Conservation (phyloP, 1,140 invertebrate species). For the Sweltsa coloradensis region DNA sequence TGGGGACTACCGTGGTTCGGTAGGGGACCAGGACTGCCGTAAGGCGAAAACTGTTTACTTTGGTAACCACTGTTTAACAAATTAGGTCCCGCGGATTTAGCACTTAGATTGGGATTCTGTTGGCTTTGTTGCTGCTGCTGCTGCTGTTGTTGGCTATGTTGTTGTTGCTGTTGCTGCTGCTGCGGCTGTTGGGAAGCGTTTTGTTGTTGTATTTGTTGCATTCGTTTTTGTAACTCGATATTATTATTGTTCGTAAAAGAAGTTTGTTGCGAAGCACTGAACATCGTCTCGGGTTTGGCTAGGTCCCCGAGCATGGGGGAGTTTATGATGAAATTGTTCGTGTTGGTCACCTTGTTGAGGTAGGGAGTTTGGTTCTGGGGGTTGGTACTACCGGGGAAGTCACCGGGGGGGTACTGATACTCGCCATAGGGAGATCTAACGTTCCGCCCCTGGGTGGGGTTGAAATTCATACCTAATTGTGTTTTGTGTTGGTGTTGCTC, state of each 20-base stretch:
- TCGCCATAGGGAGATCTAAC: conserved; percentile 18
- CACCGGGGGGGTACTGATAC: conserved; percentile 12
- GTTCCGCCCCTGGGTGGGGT: conserved; percentile 19
- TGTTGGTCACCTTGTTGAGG: conserved; percentile 3
- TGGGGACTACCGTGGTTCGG: conserved; percentile 42
- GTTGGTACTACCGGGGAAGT: conserved; percentile 12
- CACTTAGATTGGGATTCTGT: too few species aligned
- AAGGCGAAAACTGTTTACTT: conserved; percentile 53
- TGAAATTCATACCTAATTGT: conserved; percentile 40
- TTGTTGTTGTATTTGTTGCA: too few species aligned
- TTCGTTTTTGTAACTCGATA: too few species aligned
- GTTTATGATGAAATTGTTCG: neutral
- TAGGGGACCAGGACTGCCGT: conserved; percentile 42
- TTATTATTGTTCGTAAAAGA: too few species aligned
- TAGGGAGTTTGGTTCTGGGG: conserved; percentile 11
- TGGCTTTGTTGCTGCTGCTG: conserved; percentile 11
- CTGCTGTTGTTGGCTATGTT: conserved; percentile 10
- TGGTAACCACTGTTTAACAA: conserved; percentile 32
- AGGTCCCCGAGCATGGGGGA: conserved; percentile 2
- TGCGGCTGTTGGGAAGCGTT: conserved; percentile 46
- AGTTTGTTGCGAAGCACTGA: conserved; percentile 9
- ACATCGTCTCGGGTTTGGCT: conserved; percentile 7
- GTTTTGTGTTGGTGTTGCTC: conserved; percentile 88
- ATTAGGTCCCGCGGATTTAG: conserved; percentile 25
- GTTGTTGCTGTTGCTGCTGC: conserved; percentile 63